phyloP scores from a whole-genome alignment of 2,797 vertebrate species.

The Diceros bicornis region DNA sequence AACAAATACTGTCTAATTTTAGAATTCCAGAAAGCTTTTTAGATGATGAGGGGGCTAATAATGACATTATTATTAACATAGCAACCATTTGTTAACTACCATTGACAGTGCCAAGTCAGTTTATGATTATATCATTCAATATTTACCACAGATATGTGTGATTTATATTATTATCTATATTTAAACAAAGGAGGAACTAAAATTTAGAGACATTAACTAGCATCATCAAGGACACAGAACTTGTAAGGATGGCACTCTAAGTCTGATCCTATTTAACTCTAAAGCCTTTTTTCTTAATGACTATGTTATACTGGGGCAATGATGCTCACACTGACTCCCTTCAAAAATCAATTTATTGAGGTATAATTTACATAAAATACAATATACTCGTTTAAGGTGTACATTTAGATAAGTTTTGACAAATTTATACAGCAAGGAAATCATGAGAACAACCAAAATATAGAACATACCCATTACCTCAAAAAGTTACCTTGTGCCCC shows the following conservation, averaged over 20 bases:
- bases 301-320: not conserved
- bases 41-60: not conserved
- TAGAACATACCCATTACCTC: not conserved
- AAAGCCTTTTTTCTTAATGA: not conserved
- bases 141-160: not conserved
- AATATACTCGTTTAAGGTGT: not conserved
- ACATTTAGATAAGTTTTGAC: not conserved
- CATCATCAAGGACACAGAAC: not conserved
- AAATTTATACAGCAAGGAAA: not conserved
- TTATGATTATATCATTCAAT: not conserved
- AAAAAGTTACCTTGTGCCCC: not conserved
- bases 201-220: not conserved
- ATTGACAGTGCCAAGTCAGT: not conserved
- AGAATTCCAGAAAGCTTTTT: not conserved
- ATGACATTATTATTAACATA: not conserved
- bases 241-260: not conserved
- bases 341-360: slow-evolving; percentile 4
- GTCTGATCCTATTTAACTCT: not conserved
- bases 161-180: not conserved
- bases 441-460: not conserved
- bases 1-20: not conserved
- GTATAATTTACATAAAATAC: not conserved
- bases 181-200: slow-evolving; percentile 13
- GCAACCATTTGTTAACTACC: not conserved
- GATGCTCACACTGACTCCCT: not conserved